Evolutionary conservation across 1,140 invertebrate species (phyloP).

Genomic region (Drosophila melanogaster): DNA sequence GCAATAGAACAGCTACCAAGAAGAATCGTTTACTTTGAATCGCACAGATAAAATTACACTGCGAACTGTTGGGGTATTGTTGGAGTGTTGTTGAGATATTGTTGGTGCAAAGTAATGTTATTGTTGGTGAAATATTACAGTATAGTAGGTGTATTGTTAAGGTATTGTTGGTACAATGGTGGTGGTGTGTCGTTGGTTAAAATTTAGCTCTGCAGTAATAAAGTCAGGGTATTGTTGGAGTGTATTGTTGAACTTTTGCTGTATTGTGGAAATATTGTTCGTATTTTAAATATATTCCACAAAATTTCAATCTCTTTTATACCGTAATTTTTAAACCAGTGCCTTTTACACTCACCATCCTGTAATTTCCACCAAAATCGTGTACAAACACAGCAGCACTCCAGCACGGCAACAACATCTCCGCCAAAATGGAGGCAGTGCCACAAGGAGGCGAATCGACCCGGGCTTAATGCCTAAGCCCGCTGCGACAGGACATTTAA

Average conservation of each 20-base stretch:
- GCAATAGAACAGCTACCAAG: conserved; percentile 61
- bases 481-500: conserved; percentile 81
- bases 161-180: too few relatives aligned
- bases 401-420: conserved; percentile 13
- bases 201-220: too few relatives aligned
- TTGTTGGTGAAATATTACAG: too few relatives aligned
- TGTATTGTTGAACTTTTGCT: too few relatives aligned
- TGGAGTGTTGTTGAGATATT: too few relatives aligned
- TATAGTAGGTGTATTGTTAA: too few relatives aligned
- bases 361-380: conserved; percentile 54
- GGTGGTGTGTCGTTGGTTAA: too few relatives aligned
- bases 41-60: conserved; percentile 43
- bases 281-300: too few relatives aligned
- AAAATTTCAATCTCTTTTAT: neutral
- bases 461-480: conserved; percentile 71
- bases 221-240: too few relatives aligned
- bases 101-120: too few relatives aligned
- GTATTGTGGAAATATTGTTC: too few relatives aligned
- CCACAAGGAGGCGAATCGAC: conserved; percentile 47
- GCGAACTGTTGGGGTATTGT: too few relatives aligned
- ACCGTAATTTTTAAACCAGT: neutral
- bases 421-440: conserved; percentile 14
- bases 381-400: conserved; percentile 46
- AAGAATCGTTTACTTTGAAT: conserved; percentile 77
- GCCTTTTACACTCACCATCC: conserved; percentile 18